Percentiles rank a stretch among this genome's conserved stretches.
phyloP scores from a whole-genome alignment of 2,888 invertebrate genomes.

The Sympetrum striolatum region DNA sequence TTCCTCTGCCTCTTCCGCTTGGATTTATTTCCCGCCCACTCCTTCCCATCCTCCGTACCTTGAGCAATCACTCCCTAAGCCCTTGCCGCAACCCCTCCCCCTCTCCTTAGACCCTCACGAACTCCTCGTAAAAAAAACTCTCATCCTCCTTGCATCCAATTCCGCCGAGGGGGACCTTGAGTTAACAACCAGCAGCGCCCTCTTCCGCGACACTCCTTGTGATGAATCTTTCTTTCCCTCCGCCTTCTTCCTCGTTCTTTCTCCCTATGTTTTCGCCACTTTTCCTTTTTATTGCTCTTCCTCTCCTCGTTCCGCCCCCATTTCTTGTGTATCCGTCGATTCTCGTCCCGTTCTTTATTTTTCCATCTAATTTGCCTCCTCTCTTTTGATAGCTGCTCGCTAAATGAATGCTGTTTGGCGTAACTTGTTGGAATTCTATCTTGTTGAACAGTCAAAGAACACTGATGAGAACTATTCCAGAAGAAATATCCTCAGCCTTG shows the following conservation, averaged over 20 bases:
- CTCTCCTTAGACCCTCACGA: background rate
- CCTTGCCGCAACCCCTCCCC: background rate
- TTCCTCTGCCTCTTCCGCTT: background rate
- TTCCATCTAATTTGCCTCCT: too few species aligned
- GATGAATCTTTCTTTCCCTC: background rate
- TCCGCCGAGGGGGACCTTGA: background rate
- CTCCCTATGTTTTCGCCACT: background rate
- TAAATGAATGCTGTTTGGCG: too few species aligned
- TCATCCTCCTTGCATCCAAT: conserved; percentile 1
- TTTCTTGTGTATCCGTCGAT: background rate
- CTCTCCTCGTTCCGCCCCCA: background rate
- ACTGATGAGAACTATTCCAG: too few species aligned
- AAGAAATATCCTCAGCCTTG: too few species aligned
- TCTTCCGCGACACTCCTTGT: background rate
- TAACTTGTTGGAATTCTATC: too few species aligned
- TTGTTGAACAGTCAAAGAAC: too few species aligned
- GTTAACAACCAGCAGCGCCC: conserved; percentile 25
- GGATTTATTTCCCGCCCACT: background rate
- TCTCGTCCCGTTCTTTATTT: background rate
- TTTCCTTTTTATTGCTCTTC: background rate
- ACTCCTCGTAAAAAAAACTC: conserved; percentile 17
- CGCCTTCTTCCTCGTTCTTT: background rate
- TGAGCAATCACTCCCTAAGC: conserved; percentile 23
- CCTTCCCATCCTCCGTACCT: background rate
- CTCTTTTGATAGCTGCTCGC: too few species aligned